Evolutionary conservation across 2,797 vertebrate species (phyloP).

Genomic region (Sarcoramphus papa): DNA sequence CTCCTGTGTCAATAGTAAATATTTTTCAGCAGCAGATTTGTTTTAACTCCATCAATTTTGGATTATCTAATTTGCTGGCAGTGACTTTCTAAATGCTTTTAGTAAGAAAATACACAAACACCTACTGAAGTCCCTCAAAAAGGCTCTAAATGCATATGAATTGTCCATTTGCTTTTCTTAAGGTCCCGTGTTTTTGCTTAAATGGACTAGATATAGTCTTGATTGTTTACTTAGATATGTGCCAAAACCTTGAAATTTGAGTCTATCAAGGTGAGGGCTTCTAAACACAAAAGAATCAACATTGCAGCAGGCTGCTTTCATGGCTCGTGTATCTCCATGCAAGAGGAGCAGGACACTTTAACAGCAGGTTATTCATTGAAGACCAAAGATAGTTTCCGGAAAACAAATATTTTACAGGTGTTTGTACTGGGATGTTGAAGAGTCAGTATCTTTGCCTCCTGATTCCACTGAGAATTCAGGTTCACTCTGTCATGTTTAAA

Average conservation of each 20-base stretch:
- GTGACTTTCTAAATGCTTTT: background rate
- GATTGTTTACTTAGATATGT: background rate
- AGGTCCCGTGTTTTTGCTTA: background rate
- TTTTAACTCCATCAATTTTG: background rate
- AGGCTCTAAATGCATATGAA: background rate
- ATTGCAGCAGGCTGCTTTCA: background rate
- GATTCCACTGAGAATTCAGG: background rate
- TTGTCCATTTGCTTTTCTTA: background rate
- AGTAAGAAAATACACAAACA: background rate
- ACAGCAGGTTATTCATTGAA: background rate
- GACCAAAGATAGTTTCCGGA: background rate
- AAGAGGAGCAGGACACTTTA: background rate
- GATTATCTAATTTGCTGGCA: background rate
- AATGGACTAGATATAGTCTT: background rate
- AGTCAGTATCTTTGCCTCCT: background rate
- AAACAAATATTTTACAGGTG: background rate
- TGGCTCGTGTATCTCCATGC: background rate
- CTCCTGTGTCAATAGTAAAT: background rate
- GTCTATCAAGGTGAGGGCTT: background rate
- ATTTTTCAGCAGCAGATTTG: background rate
- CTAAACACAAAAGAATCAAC: background rate
- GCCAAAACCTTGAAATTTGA: slow-evolving; percentile 19
- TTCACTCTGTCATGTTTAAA: background rate
- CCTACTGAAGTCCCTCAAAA: background rate
- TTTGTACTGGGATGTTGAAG: background rate